Evolutionary conservation across 2,113 vertebrate species (phyloP), one percentile per base, ranked within the genome.

Genomic region (Pontoporia blainvillei): DNA sequence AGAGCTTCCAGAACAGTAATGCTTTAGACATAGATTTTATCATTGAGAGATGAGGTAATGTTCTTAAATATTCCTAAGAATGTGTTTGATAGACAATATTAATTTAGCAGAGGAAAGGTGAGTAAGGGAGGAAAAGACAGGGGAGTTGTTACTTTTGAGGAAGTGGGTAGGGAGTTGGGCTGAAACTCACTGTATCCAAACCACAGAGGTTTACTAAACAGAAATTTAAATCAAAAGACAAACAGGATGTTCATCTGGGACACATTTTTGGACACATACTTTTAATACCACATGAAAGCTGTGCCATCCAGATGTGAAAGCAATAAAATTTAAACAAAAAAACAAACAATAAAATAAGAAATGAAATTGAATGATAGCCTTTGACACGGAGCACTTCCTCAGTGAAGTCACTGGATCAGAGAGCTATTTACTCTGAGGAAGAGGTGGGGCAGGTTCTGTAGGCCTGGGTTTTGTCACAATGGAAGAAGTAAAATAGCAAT

Each of bases 201-300:
- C 91, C 97, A 95, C 82, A 91, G 90, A 97, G 96, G 85, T 96
- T 97, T 96, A 96, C 94, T 96, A 96, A 98, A 97, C 95, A 98
- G 88, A 98, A 97, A 97, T 96, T 92, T 92, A 96, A 96, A 95
- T 97, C 79, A 93, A 76, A 97, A 96, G 73, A 91, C 90, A 97
- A 96, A 97, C 94, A 96, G 93, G 96, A 96, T 95, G 93, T 96
- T 88, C 96, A 95, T 92, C 82, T 88, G 96, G 94, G 96, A 91
- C 89, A 89, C 83, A 97, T 95, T 95, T 96, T 95, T 95, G 94
- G 88, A 95, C 71, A 92, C 96, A 97, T 96, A 95, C 39, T 97
- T 97, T 92, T 96, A 96, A 94, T 93, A 95, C 96, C 95, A 95
- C 96, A 97, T 96, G 73, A 97, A 98, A 97, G 96, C 90, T n/a